These are phyloP conservation scores for Laticauda colubrina DNA, from an alignment of 2,113 vertebrate species.

Conservation along the genomic window DNA sequence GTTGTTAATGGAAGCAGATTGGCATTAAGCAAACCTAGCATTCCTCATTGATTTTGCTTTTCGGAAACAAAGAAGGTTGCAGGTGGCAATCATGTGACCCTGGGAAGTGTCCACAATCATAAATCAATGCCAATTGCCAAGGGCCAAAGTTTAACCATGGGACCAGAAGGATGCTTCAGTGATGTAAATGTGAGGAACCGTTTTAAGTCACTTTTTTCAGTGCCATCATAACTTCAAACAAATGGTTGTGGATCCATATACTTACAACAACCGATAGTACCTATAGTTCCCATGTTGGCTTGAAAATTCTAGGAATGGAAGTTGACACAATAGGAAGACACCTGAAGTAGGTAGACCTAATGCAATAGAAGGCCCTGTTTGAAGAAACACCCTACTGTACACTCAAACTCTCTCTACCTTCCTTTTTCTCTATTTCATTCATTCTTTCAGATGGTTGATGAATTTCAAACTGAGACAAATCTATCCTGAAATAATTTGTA, in stretches of 20 bases:
- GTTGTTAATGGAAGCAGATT: background rate
- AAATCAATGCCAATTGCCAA: background rate
- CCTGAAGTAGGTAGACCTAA: background rate
- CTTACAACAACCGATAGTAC: background rate
- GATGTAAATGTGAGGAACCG: background rate
- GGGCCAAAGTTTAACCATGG: background rate
- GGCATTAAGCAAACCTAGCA: background rate
- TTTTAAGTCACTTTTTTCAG: background rate
- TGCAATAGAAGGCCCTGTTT: background rate
- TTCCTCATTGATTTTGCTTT: background rate
- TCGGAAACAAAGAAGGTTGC: background rate
- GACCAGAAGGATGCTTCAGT: background rate
- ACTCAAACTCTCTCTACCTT: background rate
- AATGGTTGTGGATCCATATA: background rate
- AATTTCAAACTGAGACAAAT: background rate
- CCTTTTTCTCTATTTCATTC: background rate
- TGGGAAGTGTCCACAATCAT: background rate
- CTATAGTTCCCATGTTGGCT: background rate
- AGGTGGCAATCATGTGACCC: background rate
- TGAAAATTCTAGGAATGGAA: background rate
- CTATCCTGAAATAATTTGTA: background rate
- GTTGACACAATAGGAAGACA: background rate
- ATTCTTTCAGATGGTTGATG: background rate
- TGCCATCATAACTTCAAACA: background rate
- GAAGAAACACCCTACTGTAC: background rate